A percentile compares a stretch with the other conserved stretches of the same genome.
phyloP scores from a whole-genome alignment of 2,113 vertebrate genomes.

The Brevimyrus niger region DNA sequence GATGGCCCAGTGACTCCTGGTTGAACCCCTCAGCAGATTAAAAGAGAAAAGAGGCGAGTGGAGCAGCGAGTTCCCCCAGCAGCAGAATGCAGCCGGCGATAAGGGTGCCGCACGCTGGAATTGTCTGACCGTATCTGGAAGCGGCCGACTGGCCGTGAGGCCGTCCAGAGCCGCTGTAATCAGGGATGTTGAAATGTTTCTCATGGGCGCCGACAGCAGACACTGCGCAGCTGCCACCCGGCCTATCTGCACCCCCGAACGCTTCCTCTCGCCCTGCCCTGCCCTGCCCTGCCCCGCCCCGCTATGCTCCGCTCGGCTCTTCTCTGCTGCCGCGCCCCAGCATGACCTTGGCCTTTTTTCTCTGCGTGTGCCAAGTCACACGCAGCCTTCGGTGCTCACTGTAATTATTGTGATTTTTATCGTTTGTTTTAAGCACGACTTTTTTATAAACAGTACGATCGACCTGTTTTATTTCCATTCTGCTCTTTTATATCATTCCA shows the following conservation, averaged over 20 bases:
- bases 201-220: slow-evolving; percentile 5
- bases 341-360: background rate
- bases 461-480: background rate
- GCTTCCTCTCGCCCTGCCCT: background rate
- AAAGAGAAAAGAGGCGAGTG: slow-evolving; percentile 46
- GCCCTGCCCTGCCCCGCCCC: background rate
- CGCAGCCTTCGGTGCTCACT: background rate
- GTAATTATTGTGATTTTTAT: background rate
- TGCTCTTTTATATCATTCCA: background rate
- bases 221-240: background rate
- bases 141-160: slow-evolving; percentile 1
- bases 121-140: slow-evolving; percentile 5
- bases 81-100: slow-evolving; percentile 22
- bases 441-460: background rate
- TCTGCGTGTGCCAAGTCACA: background rate
- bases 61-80: slow-evolving; percentile 33
- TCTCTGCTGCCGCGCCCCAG: background rate
- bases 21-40: slow-evolving; percentile 58
- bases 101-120: slow-evolving; percentile 7
- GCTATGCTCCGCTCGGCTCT: background rate
- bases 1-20: slow-evolving; percentile 56
- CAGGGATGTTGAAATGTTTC: slow-evolving; percentile 14
- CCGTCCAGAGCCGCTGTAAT: slow-evolving; percentile 10
- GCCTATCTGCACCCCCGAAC: background rate
- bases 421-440: background rate